phyloP scores from a whole-genome alignment of 2,113 vertebrate species.

The Paramisgurnus dabryanus region DNA sequence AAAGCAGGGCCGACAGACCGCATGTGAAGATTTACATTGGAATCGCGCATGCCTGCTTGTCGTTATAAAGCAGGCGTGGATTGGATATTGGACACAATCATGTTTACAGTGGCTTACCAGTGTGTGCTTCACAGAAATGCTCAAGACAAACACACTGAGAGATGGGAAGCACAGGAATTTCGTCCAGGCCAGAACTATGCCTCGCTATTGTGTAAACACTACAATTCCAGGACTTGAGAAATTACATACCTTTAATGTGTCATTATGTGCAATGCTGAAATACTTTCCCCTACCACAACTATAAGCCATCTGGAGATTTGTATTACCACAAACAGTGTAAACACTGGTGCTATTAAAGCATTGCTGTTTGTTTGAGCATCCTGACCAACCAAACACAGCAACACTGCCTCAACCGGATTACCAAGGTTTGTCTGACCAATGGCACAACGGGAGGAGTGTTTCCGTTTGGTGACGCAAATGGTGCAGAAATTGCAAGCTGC shows the following conservation, averaged over 20 bases:
- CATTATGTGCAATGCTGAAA: too few species aligned
- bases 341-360: too few species aligned
- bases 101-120: constrained; percentile 19
- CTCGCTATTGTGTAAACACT: constrained; percentile 22
- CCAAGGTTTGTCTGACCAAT: too few species aligned
- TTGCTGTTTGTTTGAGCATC: too few species aligned
- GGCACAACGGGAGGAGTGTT: too few species aligned
- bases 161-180: neutral
- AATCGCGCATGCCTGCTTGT: constrained; percentile 9
- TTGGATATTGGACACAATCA: constrained; percentile 14
- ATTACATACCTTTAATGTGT: neutral
- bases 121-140: constrained; percentile 13
- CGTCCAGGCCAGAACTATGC: constrained; percentile 11
- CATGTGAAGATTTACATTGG: constrained; percentile 13
- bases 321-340: too few species aligned
- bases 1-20: neutral
- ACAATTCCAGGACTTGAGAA: neutral
- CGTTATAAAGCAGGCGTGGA: neutral
- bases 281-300: too few species aligned
- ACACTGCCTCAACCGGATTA: too few species aligned
- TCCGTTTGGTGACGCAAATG: too few species aligned
- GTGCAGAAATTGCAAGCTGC: too few species aligned
- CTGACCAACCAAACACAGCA: too few species aligned
- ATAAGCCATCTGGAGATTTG: too few species aligned
- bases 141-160: constrained; percentile 13